Conservation (phyloP, 2,797 vertebrate genomes). For the Myotis daubentonii region DNA sequence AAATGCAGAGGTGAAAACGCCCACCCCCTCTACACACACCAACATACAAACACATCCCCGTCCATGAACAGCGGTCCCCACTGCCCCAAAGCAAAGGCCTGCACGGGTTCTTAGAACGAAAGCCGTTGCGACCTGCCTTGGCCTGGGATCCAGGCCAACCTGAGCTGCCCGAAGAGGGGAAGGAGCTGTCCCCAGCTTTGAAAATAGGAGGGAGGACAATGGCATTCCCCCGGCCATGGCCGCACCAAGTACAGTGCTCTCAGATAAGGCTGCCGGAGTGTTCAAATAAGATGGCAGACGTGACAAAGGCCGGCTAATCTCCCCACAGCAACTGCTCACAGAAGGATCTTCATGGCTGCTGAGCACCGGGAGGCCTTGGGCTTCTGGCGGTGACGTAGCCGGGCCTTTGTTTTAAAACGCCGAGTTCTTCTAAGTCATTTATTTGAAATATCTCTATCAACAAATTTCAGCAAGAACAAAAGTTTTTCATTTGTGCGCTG, state of each 20-base stretch:
- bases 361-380: rapidly evolving
- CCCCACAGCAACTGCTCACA: background rate
- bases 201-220: background rate
- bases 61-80: background rate
- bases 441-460: slow-evolving; percentile 85
- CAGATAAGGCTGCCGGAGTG: background rate
- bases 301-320: slow-evolving; percentile 70
- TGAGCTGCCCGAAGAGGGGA: background rate
- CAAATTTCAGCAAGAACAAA: slow-evolving; percentile 85
- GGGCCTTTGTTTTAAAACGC: slow-evolving; percentile 57
- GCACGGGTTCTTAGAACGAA: background rate
- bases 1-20: background rate
- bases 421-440: slow-evolving; percentile 70
- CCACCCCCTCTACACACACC: no score
- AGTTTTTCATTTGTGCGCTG: slow-evolving; percentile 81
- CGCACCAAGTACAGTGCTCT: background rate
- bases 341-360: background rate
- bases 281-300: background rate
- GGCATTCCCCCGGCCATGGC: background rate
- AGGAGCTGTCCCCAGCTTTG: background rate
- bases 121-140: background rate
- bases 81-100: background rate
- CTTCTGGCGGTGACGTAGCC: background rate
- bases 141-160: background rate
- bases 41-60: rapidly evolving